phyloP scores from a whole-genome alignment of 2,113 vertebrate genomes.

The Pungitius pungitius region DNA sequence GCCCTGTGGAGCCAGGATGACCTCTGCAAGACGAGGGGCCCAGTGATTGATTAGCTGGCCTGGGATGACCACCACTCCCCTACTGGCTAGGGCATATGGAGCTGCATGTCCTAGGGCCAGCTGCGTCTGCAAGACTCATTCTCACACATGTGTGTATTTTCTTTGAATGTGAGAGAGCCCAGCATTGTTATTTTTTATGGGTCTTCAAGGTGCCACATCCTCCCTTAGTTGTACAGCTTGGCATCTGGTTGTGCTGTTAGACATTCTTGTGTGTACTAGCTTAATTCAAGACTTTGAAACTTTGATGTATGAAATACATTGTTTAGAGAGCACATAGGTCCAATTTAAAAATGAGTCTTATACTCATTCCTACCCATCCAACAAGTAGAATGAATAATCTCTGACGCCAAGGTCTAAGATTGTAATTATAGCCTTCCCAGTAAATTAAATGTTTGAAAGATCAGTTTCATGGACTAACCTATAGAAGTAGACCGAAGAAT shows the following conservation, averaged over 20 bases:
- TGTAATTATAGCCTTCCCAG: too few relatives aligned
- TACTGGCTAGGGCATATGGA: conserved; percentile 78
- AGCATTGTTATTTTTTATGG: conserved; percentile 20
- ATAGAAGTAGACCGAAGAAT: too few relatives aligned
- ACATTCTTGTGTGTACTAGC: neutral
- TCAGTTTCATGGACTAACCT: too few relatives aligned
- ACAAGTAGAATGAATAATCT: neutral
- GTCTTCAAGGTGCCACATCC: conserved; percentile 10
- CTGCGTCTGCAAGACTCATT: conserved; percentile 66
- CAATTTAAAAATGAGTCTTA: neutral
- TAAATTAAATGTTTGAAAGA: too few relatives aligned
- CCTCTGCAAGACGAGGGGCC: conserved; percentile 62
- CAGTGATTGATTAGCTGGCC: conserved; percentile 80
- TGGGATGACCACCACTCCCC: conserved; percentile 67
- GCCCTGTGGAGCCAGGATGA: conserved; percentile 67
- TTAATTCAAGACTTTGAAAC: neutral
- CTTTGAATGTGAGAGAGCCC: conserved; percentile 16
- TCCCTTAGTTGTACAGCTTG: conserved; percentile 7
- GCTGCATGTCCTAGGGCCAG: conserved; percentile 66
- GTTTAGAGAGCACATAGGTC: neutral
- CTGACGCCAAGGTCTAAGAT: neutral
- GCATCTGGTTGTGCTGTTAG: neutral
- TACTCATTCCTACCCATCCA: neutral
- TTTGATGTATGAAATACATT: neutral
- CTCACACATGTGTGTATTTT: conserved; percentile 33